phyloP scores from a whole-genome alignment of 2,113 vertebrate species.

The Parotia lawesii region DNA sequence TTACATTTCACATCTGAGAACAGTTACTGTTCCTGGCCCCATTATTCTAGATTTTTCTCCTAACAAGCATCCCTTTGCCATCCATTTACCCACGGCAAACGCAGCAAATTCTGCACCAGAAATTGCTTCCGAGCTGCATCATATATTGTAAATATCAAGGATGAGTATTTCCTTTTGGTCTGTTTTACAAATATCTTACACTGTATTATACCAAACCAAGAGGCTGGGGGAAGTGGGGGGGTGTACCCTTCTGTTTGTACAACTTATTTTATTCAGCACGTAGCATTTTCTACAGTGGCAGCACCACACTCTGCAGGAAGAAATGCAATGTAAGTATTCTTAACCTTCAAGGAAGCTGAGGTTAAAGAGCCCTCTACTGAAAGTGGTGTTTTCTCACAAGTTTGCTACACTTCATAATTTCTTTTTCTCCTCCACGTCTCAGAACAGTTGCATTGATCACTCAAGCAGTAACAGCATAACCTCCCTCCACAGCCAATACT shows the following conservation, averaged over 20 bases:
- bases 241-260: neutral
- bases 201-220: neutral
- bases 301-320: neutral
- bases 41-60: neutral
- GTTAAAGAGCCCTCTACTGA: neutral
- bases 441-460: neutral
- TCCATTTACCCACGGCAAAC: neutral
- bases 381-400: neutral
- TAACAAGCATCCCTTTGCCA: neutral
- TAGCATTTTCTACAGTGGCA: neutral
- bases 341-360: neutral
- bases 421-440: neutral
- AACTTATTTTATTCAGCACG: neutral
- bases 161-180: neutral
- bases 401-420: neutral
- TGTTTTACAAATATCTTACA: neutral
- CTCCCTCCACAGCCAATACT: neutral
- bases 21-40: neutral
- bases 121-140: neutral
- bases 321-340: neutral
- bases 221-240: neutral
- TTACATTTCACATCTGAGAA: neutral
- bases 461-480: neutral
- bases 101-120: neutral
- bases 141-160: neutral